phyloP scores from a whole-genome alignment of 2,113 vertebrate genomes.

The Tonatia bakeri region DNA sequence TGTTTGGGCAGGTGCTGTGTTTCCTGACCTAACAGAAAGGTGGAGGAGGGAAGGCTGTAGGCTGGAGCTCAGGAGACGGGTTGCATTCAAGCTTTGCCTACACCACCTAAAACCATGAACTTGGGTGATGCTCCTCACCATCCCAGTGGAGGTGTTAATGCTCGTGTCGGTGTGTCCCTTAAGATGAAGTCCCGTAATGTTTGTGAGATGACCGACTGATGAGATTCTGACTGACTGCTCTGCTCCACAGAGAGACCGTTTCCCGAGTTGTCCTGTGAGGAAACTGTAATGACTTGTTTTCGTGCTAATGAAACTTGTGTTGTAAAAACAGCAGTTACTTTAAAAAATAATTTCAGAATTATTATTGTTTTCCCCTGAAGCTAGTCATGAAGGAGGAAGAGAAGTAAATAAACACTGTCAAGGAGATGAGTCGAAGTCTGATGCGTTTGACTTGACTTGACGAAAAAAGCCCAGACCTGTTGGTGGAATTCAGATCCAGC shows the following conservation, averaged over 20 bases:
- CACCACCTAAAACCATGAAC: neutral
- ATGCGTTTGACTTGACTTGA: neutral
- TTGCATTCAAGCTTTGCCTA: accelerated
- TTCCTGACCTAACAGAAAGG: neutral
- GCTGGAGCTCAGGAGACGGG: neutral
- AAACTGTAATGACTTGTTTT: neutral
- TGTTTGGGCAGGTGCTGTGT: neutral
- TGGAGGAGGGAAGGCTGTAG: neutral
- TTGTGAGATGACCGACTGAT: neutral
- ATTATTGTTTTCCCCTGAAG: neutral
- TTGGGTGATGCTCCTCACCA: neutral
- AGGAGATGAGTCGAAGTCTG: accelerated
- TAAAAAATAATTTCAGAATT: neutral
- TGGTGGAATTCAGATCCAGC: neutral
- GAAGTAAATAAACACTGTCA: neutral
- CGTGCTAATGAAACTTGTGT: neutral
- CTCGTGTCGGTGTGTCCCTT: neutral
- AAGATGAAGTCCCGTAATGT: neutral
- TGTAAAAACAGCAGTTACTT: neutral
- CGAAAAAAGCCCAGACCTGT: neutral
- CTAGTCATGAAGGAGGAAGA: neutral
- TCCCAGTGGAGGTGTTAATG: neutral
- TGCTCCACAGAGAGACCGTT: accelerated
- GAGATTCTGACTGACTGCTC: too few relatives aligned
- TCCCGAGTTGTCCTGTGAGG: neutral